A percentile compares a stretch with the other conserved stretches of the same genome.
Evolutionary conservation across 2,888 invertebrate species (phyloP).

Genomic region (Escarpia spicata): DNA sequence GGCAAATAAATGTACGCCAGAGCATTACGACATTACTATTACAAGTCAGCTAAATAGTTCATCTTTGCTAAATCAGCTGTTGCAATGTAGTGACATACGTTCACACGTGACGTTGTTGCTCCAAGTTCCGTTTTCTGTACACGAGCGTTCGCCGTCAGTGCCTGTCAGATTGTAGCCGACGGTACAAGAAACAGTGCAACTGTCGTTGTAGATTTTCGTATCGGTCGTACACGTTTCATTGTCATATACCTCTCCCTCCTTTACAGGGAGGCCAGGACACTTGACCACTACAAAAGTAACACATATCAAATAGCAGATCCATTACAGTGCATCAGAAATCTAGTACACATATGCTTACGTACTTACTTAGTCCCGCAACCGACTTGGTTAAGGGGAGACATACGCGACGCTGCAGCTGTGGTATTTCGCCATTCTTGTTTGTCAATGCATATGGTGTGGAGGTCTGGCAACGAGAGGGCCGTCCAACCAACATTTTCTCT

Average conservation of each 20-base stretch:
- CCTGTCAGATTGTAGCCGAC: background rate
- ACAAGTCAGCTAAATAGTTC: background rate
- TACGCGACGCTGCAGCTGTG: too few species aligned
- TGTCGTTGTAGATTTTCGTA: background rate
- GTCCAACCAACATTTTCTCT: too few species aligned
- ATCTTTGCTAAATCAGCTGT: background rate
- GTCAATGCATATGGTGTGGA: too few species aligned
- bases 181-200: background rate
- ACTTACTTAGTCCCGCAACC: too few species aligned
- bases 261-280: background rate
- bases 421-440: too few species aligned
- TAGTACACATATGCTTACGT: too few species aligned
- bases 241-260: background rate
- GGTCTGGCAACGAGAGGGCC: too few species aligned
- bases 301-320: background rate
- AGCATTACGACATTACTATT: background rate
- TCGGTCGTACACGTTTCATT: background rate
- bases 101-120: background rate
- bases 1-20: too few species aligned
- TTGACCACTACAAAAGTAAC: background rate
- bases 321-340: background rate
- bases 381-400: too few species aligned
- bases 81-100: background rate
- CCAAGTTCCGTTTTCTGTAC: slow-evolving; percentile 1
- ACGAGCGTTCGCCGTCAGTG: background rate